Percentiles rank a stretch among this genome's conserved stretches.
Conservation (phyloP, 2,113 vertebrate species). For the Dicrurus megarhynchus region DNA sequence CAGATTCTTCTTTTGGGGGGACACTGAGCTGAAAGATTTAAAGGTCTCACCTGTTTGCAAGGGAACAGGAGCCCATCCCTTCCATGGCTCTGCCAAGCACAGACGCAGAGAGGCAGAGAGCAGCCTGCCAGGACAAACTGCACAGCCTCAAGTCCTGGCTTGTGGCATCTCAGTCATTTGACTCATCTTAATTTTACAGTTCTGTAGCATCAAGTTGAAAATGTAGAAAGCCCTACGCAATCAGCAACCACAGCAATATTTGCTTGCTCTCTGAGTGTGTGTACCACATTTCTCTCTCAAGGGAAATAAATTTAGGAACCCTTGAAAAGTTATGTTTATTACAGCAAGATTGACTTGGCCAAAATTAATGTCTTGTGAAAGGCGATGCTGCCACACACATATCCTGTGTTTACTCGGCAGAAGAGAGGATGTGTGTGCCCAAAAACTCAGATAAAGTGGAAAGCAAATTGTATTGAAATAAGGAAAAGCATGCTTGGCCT, state of each 20-base stretch:
- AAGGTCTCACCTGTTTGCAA: neutral
- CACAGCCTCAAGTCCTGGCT: conserved; percentile 31
- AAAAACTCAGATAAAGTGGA: neutral
- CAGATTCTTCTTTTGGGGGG: neutral
- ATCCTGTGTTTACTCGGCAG: neutral
- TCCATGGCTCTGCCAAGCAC: conserved; percentile 20
- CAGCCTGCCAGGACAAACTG: conserved; percentile 44
- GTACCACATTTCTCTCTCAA: neutral
- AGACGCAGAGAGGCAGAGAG: neutral
- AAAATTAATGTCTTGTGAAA: neutral
- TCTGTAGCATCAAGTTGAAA: neutral
- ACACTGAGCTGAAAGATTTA: conserved; percentile 21
- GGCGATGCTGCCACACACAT: neutral
- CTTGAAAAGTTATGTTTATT: neutral
- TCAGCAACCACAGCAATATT: neutral
- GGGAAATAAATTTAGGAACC: neutral
- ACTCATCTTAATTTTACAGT: neutral
- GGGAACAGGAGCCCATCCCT: conserved; percentile 24
- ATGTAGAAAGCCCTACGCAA: neutral
- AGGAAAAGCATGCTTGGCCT: neutral
- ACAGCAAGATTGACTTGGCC: neutral
- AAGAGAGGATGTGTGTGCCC: neutral
- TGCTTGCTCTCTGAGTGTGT: neutral
- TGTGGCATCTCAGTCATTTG: neutral
- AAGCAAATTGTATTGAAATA: neutral